A percentile compares a stretch with the other conserved stretches of the same genome.
phyloP scores from a whole-genome alignment of 2,113 vertebrate genomes.

The Brachyhypopomus occidentalis region DNA sequence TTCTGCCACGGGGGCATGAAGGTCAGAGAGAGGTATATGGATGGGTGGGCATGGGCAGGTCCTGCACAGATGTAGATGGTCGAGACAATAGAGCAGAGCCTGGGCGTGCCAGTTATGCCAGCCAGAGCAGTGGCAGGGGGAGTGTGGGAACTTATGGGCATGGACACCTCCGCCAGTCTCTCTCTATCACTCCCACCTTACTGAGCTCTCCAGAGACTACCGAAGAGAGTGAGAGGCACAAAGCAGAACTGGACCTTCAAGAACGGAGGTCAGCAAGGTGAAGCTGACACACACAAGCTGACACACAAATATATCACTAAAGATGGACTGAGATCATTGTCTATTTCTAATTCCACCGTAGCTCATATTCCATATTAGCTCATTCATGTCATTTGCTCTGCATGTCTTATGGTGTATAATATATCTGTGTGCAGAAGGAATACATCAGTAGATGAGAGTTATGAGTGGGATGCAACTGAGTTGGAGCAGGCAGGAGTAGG shows the following conservation, averaged over 20 bases:
- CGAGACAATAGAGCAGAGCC: constrained; percentile 62
- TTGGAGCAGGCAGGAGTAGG: constrained; percentile 59
- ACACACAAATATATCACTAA: constrained; percentile 38
- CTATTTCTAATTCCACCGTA: constrained; percentile 10
- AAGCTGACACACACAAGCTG: constrained; percentile 62
- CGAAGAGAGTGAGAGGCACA: constrained; percentile 70
- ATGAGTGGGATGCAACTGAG: constrained; percentile 79
- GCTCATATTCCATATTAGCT: not conserved
- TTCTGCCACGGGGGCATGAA: constrained; percentile 62
- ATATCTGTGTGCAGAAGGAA: constrained; percentile 71
- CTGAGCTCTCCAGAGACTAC: constrained; percentile 79
- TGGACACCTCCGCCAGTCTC: constrained; percentile 71
- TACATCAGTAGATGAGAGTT: constrained; percentile 81
- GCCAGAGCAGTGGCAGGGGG: constrained; percentile 78
- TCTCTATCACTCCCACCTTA: constrained; percentile 77
- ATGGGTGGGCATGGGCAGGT: constrained; percentile 25
- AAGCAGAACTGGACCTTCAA: constrained; percentile 61
- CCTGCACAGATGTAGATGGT: constrained; percentile 56
- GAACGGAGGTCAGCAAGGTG: constrained; percentile 75
- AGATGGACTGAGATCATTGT: constrained; percentile 59
- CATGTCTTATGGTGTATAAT: constrained; percentile 40
- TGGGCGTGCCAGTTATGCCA: constrained; percentile 75
- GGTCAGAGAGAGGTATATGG: constrained; percentile 60
- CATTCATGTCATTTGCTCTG: not conserved
- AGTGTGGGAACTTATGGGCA: constrained; percentile 66